Conservation (phyloP, 2,113 vertebrate genomes). For the Isichthys henryi region DNA sequence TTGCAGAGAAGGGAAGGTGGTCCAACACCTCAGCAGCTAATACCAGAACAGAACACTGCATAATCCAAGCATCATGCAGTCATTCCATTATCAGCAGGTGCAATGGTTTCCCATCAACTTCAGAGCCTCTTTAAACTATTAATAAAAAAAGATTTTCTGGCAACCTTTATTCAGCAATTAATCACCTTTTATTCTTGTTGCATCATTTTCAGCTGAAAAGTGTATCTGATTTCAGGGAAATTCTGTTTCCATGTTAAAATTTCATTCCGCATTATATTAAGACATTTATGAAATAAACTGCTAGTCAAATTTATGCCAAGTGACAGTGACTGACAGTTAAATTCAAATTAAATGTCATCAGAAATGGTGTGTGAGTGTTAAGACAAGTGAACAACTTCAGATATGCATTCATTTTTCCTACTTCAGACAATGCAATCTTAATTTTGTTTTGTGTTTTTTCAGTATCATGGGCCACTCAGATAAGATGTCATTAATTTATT, state of each 20-base stretch:
- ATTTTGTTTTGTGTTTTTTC: background rate
- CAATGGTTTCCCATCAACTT: background rate
- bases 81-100: background rate
- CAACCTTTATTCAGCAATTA: background rate
- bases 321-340: background rate
- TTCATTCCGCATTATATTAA: background rate
- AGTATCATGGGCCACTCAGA: background rate
- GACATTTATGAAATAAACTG: background rate
- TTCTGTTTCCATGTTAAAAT: background rate
- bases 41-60: background rate
- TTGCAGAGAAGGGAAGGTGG: background rate
- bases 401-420: background rate
- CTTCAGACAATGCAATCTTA: background rate
- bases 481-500: background rate
- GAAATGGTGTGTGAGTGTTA: background rate
- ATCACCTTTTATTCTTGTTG: background rate
- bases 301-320: background rate
- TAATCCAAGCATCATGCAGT: background rate
- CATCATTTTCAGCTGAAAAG: background rate
- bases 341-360: background rate
- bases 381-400: background rate
- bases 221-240: background rate
- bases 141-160: background rate
- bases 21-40: background rate
- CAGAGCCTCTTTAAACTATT: background rate